Conservation (phyloP, 2,113 vertebrate genomes). For the Emydura subglobosa region DNA sequence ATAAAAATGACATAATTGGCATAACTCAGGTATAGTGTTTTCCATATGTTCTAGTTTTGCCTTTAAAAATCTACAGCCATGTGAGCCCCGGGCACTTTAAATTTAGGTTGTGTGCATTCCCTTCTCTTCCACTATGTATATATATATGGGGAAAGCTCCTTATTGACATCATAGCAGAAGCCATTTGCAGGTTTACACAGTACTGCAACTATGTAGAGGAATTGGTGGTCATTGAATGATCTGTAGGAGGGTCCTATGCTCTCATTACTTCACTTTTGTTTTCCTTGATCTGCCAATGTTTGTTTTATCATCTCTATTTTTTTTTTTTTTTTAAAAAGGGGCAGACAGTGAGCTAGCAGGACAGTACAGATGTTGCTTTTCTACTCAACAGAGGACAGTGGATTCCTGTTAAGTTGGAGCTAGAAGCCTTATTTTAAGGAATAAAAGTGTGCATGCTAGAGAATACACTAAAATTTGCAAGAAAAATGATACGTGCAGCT, state of each 20-base stretch:
- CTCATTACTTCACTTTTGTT: not conserved
- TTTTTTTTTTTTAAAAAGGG: no score
- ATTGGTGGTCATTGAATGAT: not conserved
- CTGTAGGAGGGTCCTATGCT: slow-evolving; percentile 1
- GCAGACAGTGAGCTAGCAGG: not conserved
- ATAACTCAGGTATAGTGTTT: not conserved
- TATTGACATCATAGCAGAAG: not conserved
- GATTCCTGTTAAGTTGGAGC: not conserved
- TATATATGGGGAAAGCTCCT: not conserved
- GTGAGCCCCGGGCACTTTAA: accelerated
- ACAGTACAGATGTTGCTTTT: not conserved
- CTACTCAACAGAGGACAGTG: not conserved
- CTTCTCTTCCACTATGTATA: not conserved
- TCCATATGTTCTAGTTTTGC: not conserved
- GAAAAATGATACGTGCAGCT: slow-evolving; percentile 26
- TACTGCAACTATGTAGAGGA: not conserved
- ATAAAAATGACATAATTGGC: not conserved
- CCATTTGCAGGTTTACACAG: not conserved
- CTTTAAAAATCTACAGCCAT: not conserved
- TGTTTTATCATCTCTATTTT: not conserved
- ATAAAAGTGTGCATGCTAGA: accelerated
- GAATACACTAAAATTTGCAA: not conserved
- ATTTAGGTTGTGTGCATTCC: no score
- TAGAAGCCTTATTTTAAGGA: not conserved
- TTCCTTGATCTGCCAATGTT: slow-evolving; percentile 18